Conservation (phyloP, 2,888 invertebrate species). For the Nycteola revayana region DNA sequence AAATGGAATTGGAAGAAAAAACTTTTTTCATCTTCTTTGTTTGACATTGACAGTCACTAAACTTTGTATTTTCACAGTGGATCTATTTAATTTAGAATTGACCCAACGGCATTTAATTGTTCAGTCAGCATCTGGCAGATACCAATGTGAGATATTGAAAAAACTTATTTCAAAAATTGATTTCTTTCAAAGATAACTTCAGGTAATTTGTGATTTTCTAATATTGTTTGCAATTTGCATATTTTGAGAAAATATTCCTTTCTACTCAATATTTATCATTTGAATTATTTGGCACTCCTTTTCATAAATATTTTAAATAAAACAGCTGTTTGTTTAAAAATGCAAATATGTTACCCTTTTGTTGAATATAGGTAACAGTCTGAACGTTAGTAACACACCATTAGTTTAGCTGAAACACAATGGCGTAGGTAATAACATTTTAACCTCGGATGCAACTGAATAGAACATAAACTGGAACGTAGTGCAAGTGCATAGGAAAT, state of each 20-base stretch:
- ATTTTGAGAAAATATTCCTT: too few relatives aligned
- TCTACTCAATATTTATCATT: too few relatives aligned
- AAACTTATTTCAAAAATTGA: too few relatives aligned
- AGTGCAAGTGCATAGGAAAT: constrained; percentile 33
- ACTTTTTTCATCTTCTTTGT: constrained; percentile 82
- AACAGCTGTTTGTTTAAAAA: too few relatives aligned
- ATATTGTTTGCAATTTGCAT: too few relatives aligned
- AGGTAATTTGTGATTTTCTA: too few relatives aligned
- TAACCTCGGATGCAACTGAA: constrained; percentile 23
- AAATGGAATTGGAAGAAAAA: constrained; percentile 77
- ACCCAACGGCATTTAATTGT: constrained; percentile 65
- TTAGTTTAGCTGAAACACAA: constrained; percentile 12
- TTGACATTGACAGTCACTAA: constrained; percentile 80
- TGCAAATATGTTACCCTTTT: too few relatives aligned
- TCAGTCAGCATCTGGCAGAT: constrained; percentile 62
- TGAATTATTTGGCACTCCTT: too few relatives aligned
- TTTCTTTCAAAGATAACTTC: too few relatives aligned
- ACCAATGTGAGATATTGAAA: constrained; percentile 60
- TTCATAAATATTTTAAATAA: too few relatives aligned
- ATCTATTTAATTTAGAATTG: constrained; percentile 78
- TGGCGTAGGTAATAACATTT: constrained; percentile 17
- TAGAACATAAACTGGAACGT: constrained; percentile 29
- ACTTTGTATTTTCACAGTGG: constrained; percentile 76
- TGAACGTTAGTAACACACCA: constrained; percentile 1
- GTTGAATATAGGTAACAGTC: too few relatives aligned